Evolutionary conservation across 2,888 invertebrate genomes (phyloP), one percentile per base, ranked within the genome.

Genomic region (Hyles lineata): DNA sequence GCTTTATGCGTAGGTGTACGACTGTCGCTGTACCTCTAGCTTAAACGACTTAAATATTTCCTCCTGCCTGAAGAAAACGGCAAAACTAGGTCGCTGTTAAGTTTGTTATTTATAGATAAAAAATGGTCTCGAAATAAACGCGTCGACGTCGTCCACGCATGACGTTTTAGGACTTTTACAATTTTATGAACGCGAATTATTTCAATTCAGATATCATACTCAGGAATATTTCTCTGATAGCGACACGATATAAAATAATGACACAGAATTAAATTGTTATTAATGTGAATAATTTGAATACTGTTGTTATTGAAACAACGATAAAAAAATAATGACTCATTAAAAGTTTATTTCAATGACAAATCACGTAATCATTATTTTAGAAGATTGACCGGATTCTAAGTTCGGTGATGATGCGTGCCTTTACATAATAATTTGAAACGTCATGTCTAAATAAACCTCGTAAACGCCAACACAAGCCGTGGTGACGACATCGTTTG

Each of bases 371-470:
- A 85, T 82, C 80, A 61, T 80, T 85, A 85, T 84, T 83, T 80
- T 77, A 70, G 76, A 76, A 77, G 74, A 76, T 76, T 74, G 79
- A 80, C 81, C 82, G 81, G 79, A 76, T 75, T 61, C 71, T 75
- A 79, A 75, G 76, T 76, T 79, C 76, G 78, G 79, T 79, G 81
- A 76, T 67, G 67, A 67, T 67, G 50, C 21, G 23, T 70, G 21
- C 71, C 71, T 62, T 71, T 62, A 52, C 77, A 76, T 78, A 74
- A 75, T 80, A 52, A 70, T 58, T 55, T 52, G 52, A 29, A 70
- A 70, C 58, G 83, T 85, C 85, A 85, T 81, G 73, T 73, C 80
- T 84, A 83, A 81, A 85, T 82, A 83, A 82, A 85, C 81, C 76
- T 75, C 72, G 69, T 76, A 73, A 78, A 76, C 80, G 78, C 78